Conservation (phyloP, 2,797 vertebrate species). For the Anguilla obscura region DNA sequence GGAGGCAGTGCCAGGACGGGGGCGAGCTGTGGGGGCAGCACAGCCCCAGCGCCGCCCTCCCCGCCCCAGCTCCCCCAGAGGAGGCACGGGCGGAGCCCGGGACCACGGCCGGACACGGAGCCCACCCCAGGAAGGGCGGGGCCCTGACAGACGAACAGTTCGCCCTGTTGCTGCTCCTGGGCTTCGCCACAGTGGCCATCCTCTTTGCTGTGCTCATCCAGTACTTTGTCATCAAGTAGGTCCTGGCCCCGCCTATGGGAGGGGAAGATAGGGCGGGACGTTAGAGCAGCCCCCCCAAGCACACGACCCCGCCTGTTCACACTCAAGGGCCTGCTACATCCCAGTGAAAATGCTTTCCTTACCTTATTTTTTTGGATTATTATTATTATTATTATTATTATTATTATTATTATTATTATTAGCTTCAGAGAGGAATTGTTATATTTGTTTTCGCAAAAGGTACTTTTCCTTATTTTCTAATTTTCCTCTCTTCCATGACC, state of each 20-base stretch:
- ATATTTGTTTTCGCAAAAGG: conserved; percentile 48
- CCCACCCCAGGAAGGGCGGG: conserved; percentile 37
- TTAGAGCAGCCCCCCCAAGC: conserved; percentile 34
- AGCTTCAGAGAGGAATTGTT: conserved; percentile 34
- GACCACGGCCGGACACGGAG: conserved; percentile 5
- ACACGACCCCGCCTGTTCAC: conserved; percentile 39
- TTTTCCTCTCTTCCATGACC: conserved; percentile 39
- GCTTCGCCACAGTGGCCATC: conserved; percentile 70
- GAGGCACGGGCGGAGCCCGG: conserved; percentile 11
- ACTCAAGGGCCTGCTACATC: conserved; percentile 23
- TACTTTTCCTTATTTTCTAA: conserved; percentile 42
- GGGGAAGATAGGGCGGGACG: not conserved
- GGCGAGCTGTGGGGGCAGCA: conserved; percentile 70
- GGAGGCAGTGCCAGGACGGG: conserved; percentile 65
- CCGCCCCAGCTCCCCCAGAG: conserved; percentile 52
- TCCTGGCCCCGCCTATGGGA: not conserved
- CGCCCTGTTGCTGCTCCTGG: conserved; percentile 66
- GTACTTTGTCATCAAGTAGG: conserved; percentile 75
- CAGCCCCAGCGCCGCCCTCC: conserved; percentile 62
- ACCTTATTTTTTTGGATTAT: conserved; percentile 18
- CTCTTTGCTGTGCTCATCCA: conserved; percentile 75
- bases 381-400: conserved; percentile 33
- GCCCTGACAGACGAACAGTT: conserved; percentile 67
- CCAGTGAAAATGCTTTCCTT: conserved; percentile 27
- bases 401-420: conserved; percentile 38